Percentiles rank a stretch among this genome's conserved stretches.
phyloP scores from a whole-genome alignment of 2,888 invertebrate genomes.

The Andrena minutula region DNA sequence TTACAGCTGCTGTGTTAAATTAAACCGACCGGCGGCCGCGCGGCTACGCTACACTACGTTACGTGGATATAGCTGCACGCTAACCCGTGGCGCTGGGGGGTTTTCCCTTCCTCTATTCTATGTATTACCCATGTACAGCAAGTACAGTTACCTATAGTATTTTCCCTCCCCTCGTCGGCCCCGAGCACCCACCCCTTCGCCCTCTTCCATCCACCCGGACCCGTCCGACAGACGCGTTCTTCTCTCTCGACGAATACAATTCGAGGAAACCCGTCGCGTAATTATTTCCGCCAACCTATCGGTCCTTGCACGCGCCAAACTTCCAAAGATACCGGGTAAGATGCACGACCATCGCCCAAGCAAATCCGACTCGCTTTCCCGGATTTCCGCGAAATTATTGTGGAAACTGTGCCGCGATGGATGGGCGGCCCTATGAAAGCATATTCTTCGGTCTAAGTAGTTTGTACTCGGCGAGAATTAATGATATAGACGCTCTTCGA shows the following conservation, averaged over 20 bases:
- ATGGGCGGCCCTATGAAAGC: too few species aligned
- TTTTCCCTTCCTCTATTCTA: constrained; percentile 70
- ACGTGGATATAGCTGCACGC: constrained; percentile 79
- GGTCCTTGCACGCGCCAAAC: constrained; percentile 16
- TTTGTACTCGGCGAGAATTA: too few species aligned
- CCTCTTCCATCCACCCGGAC: constrained; percentile 17
- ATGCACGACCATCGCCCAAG: constrained; percentile 1
- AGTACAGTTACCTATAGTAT: constrained; percentile 75
- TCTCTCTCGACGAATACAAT: constrained; percentile 43
- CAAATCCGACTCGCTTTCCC: constrained; percentile 21
- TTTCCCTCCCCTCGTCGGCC: constrained; percentile 45
- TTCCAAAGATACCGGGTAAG: constrained; percentile 26
- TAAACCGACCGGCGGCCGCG: constrained; percentile 83
- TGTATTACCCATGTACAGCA: constrained; percentile 77
- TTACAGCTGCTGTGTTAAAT: constrained; percentile 85
- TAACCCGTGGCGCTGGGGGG: constrained; percentile 72
- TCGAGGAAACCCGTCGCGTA: constrained; percentile 45
- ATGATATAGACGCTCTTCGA: too few species aligned
- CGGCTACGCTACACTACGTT: constrained; percentile 79
- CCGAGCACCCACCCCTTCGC: constrained; percentile 4
- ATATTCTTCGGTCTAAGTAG: too few species aligned
- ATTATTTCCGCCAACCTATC: constrained; percentile 54
- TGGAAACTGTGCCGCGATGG: neutral
- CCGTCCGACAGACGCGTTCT: constrained; percentile 46
- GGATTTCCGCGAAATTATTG: constrained; percentile 43